A percentile compares a stretch with the other conserved stretches of the same genome.
phyloP scores from a whole-genome alignment of 2,113 vertebrate genomes.

The Gopherus evgoodei region DNA sequence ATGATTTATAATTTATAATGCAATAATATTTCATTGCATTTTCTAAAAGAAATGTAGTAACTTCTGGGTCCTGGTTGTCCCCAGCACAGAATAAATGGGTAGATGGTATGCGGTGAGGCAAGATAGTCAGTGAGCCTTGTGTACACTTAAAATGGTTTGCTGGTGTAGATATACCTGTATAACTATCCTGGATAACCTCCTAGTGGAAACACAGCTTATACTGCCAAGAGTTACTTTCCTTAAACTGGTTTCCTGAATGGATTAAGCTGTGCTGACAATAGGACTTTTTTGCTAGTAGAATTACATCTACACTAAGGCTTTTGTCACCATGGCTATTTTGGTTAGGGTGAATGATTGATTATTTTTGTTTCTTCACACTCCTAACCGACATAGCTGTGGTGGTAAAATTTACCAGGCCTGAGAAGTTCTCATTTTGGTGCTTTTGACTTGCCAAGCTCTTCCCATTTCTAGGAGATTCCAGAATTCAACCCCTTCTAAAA shows the following conservation, averaged over 20 bases:
- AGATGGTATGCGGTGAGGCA: background rate
- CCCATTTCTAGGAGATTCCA: background rate
- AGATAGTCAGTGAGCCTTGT: background rate
- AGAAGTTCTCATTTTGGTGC: background rate
- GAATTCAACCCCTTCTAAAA: too few relatives aligned
- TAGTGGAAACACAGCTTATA: background rate
- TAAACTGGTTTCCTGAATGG: background rate
- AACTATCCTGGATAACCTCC: background rate
- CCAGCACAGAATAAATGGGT: background rate
- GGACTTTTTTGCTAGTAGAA: background rate
- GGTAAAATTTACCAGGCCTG: background rate
- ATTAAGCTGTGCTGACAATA: background rate
- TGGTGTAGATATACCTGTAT: background rate
- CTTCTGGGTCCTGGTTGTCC: background rate
- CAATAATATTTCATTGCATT: background rate
- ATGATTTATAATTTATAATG: background rate
- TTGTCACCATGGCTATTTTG: background rate
- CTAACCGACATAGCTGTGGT: background rate
- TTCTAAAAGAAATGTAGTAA: background rate
- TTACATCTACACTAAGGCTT: background rate
- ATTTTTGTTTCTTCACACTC: background rate
- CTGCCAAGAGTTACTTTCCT: background rate
- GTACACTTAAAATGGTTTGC: background rate
- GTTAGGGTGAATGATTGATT: rapidly evolving
- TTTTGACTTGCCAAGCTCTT: background rate